Evolutionary conservation across 2,888 invertebrate species (phyloP).

Genomic region (Cremastobaeus sp.): DNA sequence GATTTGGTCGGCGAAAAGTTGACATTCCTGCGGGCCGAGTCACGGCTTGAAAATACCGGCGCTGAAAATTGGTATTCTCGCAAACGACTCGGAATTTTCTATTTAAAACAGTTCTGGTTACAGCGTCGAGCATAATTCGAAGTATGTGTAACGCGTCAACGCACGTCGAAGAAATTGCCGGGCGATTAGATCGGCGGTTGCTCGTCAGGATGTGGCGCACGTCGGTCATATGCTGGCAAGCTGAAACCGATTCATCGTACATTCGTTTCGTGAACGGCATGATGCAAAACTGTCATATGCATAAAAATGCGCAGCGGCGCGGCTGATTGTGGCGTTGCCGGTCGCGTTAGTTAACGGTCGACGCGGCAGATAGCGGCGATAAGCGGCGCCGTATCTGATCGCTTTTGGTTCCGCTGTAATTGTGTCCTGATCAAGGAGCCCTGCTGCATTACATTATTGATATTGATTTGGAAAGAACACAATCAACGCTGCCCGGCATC

Average conservation of each 20-base stretch:
- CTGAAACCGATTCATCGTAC: conserved; percentile 70
- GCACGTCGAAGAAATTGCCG: conserved; percentile 68
- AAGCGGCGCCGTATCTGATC: too few relatives aligned
- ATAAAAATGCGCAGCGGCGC: background rate
- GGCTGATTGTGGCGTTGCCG: background rate
- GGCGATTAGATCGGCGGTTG: conserved; percentile 71
- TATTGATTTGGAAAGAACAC: conserved; percentile 75
- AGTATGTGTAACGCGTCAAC: conserved; percentile 54
- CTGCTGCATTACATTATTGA: conserved; percentile 76
- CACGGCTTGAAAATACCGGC: too few relatives aligned
- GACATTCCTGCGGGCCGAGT: too few relatives aligned
- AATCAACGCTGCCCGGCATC: conserved; percentile 65
- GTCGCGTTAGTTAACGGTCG: background rate
- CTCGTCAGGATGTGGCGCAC: conserved; percentile 75
- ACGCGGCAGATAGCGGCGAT: background rate
- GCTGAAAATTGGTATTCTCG: too few relatives aligned
- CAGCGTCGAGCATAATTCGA: conserved; percentile 23
- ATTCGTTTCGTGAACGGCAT: conserved; percentile 74
- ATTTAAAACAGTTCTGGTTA: background rate
- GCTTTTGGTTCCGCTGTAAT: too few relatives aligned
- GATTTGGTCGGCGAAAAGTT: too few relatives aligned
- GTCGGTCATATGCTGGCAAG: conserved; percentile 69
- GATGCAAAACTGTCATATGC: conserved; percentile 18
- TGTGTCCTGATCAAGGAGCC: conserved; percentile 72
- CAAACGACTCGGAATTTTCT: background rate